phyloP scores from a whole-genome alignment of 2,113 vertebrate genomes.

The Phalacrocorax carbo region DNA sequence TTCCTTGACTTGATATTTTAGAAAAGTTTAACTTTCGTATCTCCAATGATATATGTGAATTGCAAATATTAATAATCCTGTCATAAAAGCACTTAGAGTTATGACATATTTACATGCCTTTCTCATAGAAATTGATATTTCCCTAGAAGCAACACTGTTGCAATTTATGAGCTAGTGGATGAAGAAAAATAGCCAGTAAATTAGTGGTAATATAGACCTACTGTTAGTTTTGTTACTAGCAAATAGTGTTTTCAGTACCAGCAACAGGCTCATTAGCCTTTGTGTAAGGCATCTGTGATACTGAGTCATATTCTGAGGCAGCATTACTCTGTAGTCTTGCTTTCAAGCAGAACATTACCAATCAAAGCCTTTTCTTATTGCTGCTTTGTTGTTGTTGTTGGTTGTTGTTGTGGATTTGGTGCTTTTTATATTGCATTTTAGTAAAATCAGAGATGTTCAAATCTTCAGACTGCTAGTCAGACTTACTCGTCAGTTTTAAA shows the following conservation, averaged over 20 bases:
- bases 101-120: background rate
- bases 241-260: background rate
- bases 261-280: background rate
- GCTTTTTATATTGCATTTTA: background rate
- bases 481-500: background rate
- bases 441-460: background rate
- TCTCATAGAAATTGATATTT: constrained; percentile 41
- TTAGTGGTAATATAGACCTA: background rate
- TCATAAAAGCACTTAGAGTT: background rate
- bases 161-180: constrained; percentile 15
- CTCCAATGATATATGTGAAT: constrained; percentile 17
- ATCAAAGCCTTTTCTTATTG: background rate
- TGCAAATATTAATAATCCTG: constrained; percentile 40
- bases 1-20: background rate
- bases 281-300: background rate
- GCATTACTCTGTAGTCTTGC: background rate
- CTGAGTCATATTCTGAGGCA: background rate
- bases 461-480: background rate
- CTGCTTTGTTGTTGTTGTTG: background rate
- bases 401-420: background rate
- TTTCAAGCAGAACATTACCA: background rate
- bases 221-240: constrained; percentile 7
- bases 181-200: constrained; percentile 4
- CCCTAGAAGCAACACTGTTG: background rate
- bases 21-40: background rate